phyloP scores from a whole-genome alignment of 2,113 vertebrate species.

The Anhinga rufa region DNA sequence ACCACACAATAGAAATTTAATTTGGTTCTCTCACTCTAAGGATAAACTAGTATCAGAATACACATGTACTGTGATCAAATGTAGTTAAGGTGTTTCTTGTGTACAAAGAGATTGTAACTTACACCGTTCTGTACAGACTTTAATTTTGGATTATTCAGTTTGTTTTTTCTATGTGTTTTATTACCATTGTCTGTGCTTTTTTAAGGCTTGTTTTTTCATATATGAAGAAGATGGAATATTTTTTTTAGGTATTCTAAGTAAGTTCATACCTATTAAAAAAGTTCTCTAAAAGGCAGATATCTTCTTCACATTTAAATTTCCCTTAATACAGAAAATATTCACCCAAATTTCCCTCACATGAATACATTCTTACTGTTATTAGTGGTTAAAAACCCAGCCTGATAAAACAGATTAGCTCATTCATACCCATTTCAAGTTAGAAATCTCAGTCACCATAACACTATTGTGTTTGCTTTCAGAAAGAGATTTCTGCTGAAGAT shows the following conservation, averaged over 20 bases:
- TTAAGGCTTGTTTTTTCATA: not conserved
- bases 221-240: not conserved
- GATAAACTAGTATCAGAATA: not conserved
- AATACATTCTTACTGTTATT: not conserved
- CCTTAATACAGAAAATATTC: not conserved
- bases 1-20: not conserved
- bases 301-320: not conserved
- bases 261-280: not conserved
- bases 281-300: not conserved
- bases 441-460: not conserved
- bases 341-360: not conserved
- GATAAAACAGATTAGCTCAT: not conserved
- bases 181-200: not conserved
- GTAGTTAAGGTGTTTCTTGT: not conserved
- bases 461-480: not conserved
- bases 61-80: not conserved
- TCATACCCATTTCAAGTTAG: not conserved
- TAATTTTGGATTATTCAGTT: conserved; percentile 1
- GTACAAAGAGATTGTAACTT: not conserved
- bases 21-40: not conserved
- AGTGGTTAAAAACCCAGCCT: not conserved
- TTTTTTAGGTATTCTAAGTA: not conserved
- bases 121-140: not conserved
- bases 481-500: not conserved
- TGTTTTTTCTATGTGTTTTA: not conserved